Conservation (phyloP, 2,888 invertebrate genomes). For the Euplagia quadripunctaria region DNA sequence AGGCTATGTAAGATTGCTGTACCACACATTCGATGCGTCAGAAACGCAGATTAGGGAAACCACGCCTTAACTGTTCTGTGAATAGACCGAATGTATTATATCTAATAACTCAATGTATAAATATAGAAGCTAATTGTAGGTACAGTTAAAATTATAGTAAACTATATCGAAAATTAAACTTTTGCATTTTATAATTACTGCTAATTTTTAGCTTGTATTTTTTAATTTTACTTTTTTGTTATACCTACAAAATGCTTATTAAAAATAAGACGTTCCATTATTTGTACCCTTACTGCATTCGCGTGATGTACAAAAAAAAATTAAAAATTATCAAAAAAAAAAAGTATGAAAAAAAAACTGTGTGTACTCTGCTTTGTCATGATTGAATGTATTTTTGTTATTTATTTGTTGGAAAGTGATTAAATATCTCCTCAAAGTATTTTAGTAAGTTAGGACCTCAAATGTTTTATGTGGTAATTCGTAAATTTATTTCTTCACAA, state of each 20-base stretch:
- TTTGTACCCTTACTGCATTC: too few relatives aligned
- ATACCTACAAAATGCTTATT: neutral
- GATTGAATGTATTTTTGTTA: constrained; percentile 12
- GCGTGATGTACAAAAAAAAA: neutral
- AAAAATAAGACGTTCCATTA: too few relatives aligned
- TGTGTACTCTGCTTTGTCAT: constrained; percentile 14
- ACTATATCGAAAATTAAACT: neutral
- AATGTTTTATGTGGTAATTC: neutral
- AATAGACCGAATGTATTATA: constrained; percentile 11
- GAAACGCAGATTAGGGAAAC: neutral
- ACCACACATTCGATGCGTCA: neutral
- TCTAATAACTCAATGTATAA: constrained; percentile 15
- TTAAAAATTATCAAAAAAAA: neutral
- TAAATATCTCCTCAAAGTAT: constrained; percentile 4
- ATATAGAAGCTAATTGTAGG: constrained; percentile 11
- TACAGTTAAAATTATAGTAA: constrained; percentile 13
- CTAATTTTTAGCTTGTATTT: neutral
- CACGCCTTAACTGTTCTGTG: neutral
- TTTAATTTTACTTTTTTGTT: neutral
- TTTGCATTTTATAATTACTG: neutral
- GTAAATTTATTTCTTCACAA: neutral
- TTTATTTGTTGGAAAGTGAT: constrained; percentile 13
- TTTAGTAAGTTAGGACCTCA: constrained; percentile 4
- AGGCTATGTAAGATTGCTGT: neutral
- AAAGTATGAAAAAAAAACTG: neutral